A percentile compares a stretch with the other conserved stretches of the same genome.
Conservation (phyloP, 2,797 vertebrate genomes). For the Dicrostonyx torquatus region DNA sequence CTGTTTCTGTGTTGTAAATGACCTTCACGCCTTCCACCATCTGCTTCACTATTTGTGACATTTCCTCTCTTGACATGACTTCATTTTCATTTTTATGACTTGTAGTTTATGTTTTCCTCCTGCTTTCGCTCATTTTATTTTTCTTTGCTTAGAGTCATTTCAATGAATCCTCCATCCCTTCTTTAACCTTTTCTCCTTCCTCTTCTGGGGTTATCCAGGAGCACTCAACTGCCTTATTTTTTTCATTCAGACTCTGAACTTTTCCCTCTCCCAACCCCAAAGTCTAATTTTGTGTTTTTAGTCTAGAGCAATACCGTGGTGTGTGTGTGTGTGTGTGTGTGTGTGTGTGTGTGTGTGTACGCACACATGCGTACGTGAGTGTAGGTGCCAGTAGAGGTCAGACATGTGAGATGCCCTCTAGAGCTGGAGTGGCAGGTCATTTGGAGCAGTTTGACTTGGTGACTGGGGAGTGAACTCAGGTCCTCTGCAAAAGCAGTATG, state of each 20-base stretch:
- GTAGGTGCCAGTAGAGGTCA: background rate
- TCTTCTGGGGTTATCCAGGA: background rate
- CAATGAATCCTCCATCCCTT: rapidly evolving
- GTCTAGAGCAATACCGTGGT: background rate
- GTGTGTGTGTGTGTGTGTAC: background rate
- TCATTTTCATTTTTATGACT: slow-evolving; percentile 18
- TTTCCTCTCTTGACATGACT: background rate
- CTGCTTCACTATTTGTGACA: slow-evolving; percentile 25
- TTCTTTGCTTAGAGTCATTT: background rate
- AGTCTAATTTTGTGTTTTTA: background rate
- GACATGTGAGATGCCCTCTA: background rate
- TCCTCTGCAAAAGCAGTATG: background rate
- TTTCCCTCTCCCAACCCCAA: background rate
- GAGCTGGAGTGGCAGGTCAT: background rate
- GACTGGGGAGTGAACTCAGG: background rate
- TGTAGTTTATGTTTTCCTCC: background rate
- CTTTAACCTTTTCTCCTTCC: background rate
- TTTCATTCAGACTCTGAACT: background rate
- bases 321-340: background rate
- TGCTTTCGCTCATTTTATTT: background rate
- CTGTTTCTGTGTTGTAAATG: background rate
- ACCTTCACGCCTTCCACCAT: background rate
- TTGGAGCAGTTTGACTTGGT: background rate
- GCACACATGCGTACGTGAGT: background rate
- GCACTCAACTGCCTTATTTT: background rate